phyloP scores from a whole-genome alignment of 2,113 vertebrate genomes.

The Pristiophorus japonicus region DNA sequence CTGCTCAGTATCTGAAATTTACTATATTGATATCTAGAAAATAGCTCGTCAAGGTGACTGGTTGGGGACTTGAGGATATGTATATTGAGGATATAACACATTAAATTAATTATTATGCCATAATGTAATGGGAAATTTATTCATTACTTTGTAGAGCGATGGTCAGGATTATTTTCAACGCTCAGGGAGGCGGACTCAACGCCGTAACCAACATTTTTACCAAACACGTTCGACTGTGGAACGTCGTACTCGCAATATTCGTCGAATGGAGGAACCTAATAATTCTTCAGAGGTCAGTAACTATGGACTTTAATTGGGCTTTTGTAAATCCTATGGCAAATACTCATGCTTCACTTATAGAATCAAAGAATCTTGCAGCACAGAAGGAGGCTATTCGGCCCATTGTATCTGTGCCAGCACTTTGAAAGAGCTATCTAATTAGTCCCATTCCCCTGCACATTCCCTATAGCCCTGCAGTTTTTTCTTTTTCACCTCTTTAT shows the following conservation, averaged over 20 bases:
- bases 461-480: not conserved
- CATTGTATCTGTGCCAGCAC: not conserved
- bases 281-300: conserved; percentile 74
- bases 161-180: conserved; percentile 59
- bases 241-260: conserved; percentile 56
- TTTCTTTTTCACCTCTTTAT: not conserved
- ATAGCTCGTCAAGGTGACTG: not conserved
- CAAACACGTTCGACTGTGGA: conserved; percentile 86
- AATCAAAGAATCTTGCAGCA: not conserved
- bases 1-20: not conserved
- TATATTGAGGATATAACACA: too few species aligned
- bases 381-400: not conserved
- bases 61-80: not conserved
- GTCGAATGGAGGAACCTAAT: conserved; percentile 62
- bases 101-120: not conserved
- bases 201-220: conserved; percentile 78
- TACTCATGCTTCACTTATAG: not conserved
- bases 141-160: conserved; percentile 56
- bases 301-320: not conserved
- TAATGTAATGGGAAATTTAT: not conserved
- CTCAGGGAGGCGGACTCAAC: conserved; percentile 70
- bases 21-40: not conserved
- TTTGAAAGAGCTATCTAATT: not conserved
- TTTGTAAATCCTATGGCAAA: not conserved
- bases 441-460: not conserved